Evolutionary conservation across 1,140 invertebrate species (phyloP), one percentile per base, ranked within the genome.

Genomic region (Drosophila prosaltans): DNA sequence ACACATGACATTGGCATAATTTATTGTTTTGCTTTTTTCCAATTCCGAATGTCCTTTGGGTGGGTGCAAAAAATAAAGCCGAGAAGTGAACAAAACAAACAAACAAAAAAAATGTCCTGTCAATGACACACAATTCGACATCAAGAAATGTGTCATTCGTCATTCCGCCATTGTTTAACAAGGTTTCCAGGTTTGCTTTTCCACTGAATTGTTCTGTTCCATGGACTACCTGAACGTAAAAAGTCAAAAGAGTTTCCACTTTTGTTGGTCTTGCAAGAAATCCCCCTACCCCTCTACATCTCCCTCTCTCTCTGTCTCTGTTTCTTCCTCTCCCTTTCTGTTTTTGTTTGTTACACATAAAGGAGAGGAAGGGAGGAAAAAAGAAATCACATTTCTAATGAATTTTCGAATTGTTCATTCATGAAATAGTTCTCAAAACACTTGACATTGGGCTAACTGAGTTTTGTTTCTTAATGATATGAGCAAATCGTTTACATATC

Each of bases 321-420:
- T 48, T 36, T 43, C 54, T 21, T 55, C 48, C 54, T 58, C 28
- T 43, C 51, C 32, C 69, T 68, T 72, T 36, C 24, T 57, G 59
- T 39, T 36, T 48, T 54, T 67, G 67, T 70, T 78, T 75, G 51
- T 74, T 67, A 54, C 43, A n/a, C 43, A 51, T 0, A 10, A 24
- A 26, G 45, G 8, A 11, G 21, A 24, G 8, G 45, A 51, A 51
- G 26, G 28, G 28, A 30, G 32, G 32, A 36, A 64, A 64, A 64
- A 32, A 24, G 43, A 28, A 64, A 32, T 51, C 67, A 72, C 69
- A 86, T 80, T 88, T 88, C 83, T 77, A 80, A 88, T 82, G 83
- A 86, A 86, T 88, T 80, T 83, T 62, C 68, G 80, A 74, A 79
- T 86, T 76, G 76, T 88, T 88, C 83, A 86, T 86, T 86, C 83